These are phyloP conservation scores for Kryptolebias marmoratus DNA, from an alignment of 2,113 vertebrate genomes.

Conservation along the genomic window DNA sequence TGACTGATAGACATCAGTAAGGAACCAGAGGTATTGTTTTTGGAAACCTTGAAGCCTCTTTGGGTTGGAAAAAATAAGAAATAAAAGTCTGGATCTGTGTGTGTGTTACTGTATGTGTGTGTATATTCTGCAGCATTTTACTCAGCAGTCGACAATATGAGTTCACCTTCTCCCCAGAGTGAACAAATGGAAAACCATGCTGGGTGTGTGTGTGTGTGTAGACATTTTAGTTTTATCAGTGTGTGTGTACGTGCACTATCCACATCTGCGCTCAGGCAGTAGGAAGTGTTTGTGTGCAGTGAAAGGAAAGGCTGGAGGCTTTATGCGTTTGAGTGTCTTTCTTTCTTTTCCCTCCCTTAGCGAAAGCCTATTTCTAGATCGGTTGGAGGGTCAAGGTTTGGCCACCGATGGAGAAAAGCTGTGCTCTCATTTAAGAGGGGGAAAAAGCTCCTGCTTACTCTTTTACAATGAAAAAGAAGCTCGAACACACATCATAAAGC, in stretches of 20 bases:
- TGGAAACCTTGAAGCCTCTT: constrained; percentile 42
- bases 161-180: constrained; percentile 64
- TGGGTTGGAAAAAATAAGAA: constrained; percentile 29
- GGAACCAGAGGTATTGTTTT: constrained; percentile 17
- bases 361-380: constrained; percentile 80
- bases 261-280: constrained; percentile 23
- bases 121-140: constrained; percentile 33
- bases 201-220: constrained; percentile 12
- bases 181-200: constrained; percentile 59
- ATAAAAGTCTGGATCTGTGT: constrained; percentile 50
- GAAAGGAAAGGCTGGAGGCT: constrained; percentile 70
- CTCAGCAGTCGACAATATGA: constrained; percentile 60
- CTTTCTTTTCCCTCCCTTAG: constrained; percentile 69
- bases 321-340: constrained; percentile 66
- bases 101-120: constrained; percentile 17
- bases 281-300: constrained; percentile 48
- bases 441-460: constrained; percentile 44
- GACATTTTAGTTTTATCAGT: constrained; percentile 16
- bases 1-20: constrained; percentile 2
- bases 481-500: constrained; percentile 65
- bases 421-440: constrained; percentile 75
- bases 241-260: constrained; percentile 15
- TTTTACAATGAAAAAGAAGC: constrained; percentile 62
- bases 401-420: constrained; percentile 80
- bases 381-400: constrained; percentile 82